Base-by-base conservation (phyloP, 1,140 invertebrate species). In the Listronotus oregonensis region DNA sequence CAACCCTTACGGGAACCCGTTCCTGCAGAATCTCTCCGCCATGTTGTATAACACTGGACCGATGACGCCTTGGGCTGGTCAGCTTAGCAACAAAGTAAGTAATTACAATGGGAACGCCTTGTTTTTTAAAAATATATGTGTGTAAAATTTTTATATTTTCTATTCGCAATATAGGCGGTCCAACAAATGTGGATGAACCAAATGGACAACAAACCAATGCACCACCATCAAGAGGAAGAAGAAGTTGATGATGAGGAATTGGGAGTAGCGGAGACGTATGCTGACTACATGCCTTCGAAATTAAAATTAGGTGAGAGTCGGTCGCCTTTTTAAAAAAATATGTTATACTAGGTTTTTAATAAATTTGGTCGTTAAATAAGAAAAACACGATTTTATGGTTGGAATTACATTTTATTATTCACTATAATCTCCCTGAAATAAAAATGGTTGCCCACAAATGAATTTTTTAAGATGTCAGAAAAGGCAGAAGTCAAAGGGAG, bases 251-350 rank as follows among this genome's bases (percentile, higher is more conserved):
- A 98, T 72, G 96, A 99, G 79, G 94, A 97, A 73, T 90, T 99
- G 85, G 95, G 95, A 14, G 94, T 97, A 32, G 96, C 96, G 0
- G 97, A 99, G 82, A 99, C 97, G 0, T 99, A 98, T 78, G 89
- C 94, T 17, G 95, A 98, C 75, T 99, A 99, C 76, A 97, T 95
- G 91, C 97, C 97, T 6, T 86, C 89, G 1, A 99, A 99, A 86
- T 85, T 99, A 68, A 96, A 96, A 81, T 82, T 98, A 50, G 64
- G 64, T 58, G 60, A n/a, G n/a, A 51, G 11, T 27, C 21, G 21
- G 2, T 27, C 1, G 21, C 21, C 21, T 27, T 27, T 27, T 27
- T 3, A 5, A 27, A 27, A 27, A 27, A 27, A 27, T 27, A 27
- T 27, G 5, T 27, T 27, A 3, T 27, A 27, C 2, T 27, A 27